phyloP scores from a whole-genome alignment of 2,113 vertebrate genomes.

The Eolophus roseicapilla region DNA sequence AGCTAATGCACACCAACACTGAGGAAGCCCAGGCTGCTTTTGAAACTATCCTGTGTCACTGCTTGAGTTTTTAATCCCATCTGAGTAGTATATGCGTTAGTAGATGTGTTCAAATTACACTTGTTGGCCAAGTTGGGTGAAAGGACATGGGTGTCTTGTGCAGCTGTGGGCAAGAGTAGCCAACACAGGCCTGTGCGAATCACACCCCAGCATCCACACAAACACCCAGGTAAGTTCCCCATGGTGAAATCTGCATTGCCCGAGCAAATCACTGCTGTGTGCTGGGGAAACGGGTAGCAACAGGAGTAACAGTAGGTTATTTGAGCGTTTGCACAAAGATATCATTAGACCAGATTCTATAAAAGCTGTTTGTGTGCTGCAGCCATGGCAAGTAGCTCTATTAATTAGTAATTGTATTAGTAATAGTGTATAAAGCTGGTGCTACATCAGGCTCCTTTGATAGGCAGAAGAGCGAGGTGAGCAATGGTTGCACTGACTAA shows the following conservation, averaged over 20 bases:
- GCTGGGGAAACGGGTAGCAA: not conserved
- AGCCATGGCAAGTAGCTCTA: not conserved
- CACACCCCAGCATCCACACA: rapidly evolving
- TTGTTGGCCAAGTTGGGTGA: not conserved
- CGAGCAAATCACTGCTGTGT: not conserved
- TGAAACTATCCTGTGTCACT: not conserved
- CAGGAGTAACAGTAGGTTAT: not conserved
- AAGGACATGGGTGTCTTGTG: not conserved
- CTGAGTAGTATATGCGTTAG: not conserved
- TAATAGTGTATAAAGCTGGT: not conserved
- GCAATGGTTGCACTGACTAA: rapidly evolving
- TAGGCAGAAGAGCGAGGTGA: not conserved
- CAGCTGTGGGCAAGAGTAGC: not conserved
- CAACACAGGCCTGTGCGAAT: rapidly evolving
- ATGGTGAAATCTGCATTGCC: not conserved
- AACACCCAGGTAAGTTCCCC: not conserved
- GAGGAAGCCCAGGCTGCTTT: not conserved
- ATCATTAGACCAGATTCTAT: not conserved
- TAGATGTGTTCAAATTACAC: not conserved
- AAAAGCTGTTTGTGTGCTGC: not conserved
- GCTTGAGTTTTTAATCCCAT: not conserved
- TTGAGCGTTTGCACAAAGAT: not conserved
- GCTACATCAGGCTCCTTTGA: not conserved
- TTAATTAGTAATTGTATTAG: not conserved
- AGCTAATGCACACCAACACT: not conserved